Base-by-base conservation (phyloP, 1,140 invertebrate species). In the Stegodyphus mimosarum region DNA sequence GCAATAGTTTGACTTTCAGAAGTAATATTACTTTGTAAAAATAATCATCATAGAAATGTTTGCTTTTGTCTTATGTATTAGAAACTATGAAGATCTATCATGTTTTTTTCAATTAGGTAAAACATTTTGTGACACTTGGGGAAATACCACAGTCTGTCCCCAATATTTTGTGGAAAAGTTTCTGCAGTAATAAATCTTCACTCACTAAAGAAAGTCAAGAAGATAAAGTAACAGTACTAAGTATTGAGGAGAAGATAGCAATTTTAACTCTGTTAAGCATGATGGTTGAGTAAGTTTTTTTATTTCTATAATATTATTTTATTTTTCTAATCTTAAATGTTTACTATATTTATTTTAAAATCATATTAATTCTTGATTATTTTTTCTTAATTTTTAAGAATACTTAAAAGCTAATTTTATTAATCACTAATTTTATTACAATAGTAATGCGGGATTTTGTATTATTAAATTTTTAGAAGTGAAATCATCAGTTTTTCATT, bases 101-200 rank as follows among this genome's bases (percentile, higher is more conserved):
- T 33, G 33, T 33, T 33, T 33, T n/a, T 33, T 33, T 33, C 33
- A 33, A 33, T 33, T 53, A 84, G 81, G 73, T 84, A 3, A 15
- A 53, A 55, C 81, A 84, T 55, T 84, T 84, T 18, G 18, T 17
- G 49, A 49, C 53, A 33, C 13, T 63, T 7, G 33, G 51, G 10
- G 81, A 75, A n/a, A 84, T 84, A 11, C 81, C 81, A 10, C 13
- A 7, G 7, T 69, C 73, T 10, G 73, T 84, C 7, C 50, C 73
- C 9, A 66, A 18, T 49, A 50, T 84, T 18, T 60, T 84, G 4
- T 84, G 81, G 81, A 10, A 72, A 69, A 84, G 69, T 17, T 69
- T 84, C 18, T 69, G 7, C 5, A 75, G 69, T 55, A 18, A 51
- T 66, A 48, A 48, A 15, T 74, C 80, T 66, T 9, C 4, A n/a